phyloP scores from a whole-genome alignment of 2,113 vertebrate genomes.

The Rattus norvegicus region GRCr8 NC_086020.1:214314001-214314500 shows the following conservation, averaged over 20 bases:
- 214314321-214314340: neutral
- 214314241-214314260: neutral
- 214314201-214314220: neutral
- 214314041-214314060: neutral
- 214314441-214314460: no score
- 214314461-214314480: neutral
- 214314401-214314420: no score
- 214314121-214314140: neutral
- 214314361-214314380: neutral
- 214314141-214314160: neutral
- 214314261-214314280: neutral
- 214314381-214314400: neutral
- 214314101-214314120: neutral
- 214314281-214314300: neutral
- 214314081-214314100: neutral
- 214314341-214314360: neutral
- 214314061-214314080: neutral
- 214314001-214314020: neutral
- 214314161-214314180: neutral
- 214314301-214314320: rapidly evolving
- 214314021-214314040: neutral
- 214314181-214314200: neutral
- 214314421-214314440: neutral
- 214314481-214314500: neutral
- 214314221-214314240: neutral